Conservation (phyloP, 1,140 invertebrate genomes). For the Sipha flava region DNA sequence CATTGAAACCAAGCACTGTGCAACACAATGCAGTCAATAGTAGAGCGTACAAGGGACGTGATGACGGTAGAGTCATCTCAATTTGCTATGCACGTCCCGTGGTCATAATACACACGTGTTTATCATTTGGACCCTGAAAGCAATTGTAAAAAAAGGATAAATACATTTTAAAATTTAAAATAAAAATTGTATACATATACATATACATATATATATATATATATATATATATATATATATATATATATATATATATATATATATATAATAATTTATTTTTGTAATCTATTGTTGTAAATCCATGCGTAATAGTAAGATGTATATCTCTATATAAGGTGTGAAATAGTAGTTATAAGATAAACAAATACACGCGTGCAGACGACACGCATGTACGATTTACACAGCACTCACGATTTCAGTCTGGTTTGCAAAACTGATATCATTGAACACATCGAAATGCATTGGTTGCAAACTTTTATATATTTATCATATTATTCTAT, state of each 20-base stretch:
- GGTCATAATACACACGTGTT: constrained; percentile 6
- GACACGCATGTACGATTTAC: not conserved
- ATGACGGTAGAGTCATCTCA: constrained; percentile 14
- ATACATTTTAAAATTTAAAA: too few relatives aligned
- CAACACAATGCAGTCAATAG: not conserved
- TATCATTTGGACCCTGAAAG: constrained; percentile 9
- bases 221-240: too few relatives aligned
- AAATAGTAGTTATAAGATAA: not conserved
- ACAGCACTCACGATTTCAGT: not conserved
- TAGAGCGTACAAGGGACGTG: not conserved
- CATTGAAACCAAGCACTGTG: constrained; percentile 44
- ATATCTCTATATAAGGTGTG: not conserved
- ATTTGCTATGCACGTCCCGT: constrained; percentile 21
- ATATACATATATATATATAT: too few relatives aligned
- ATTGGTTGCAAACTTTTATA: not conserved
- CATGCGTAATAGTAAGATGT: not conserved
- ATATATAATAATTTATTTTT: too few relatives aligned
- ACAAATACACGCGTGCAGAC: not conserved
- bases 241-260: too few relatives aligned
- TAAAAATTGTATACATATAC: too few relatives aligned
- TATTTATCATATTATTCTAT: not conserved
- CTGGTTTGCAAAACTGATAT: constrained; percentile 2
- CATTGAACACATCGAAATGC: not conserved
- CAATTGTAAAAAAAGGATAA: not conserved
- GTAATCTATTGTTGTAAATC: not conserved